Conservation (phyloP, 2,113 vertebrate genomes). For the Menidia beryllina region DNA sequence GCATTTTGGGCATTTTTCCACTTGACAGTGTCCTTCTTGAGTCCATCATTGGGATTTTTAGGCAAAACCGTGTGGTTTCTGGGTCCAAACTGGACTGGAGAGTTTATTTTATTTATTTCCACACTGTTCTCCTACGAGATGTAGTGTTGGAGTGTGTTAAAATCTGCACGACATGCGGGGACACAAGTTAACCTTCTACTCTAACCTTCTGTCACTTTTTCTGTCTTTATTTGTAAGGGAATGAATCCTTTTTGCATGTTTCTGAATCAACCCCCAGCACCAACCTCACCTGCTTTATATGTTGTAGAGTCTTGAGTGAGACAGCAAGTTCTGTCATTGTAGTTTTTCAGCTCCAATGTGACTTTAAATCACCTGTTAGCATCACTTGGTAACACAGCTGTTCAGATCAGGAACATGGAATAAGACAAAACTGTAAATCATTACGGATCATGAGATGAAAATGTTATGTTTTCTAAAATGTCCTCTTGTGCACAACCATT, state of each 20-base stretch:
- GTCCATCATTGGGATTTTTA: neutral
- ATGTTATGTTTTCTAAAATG: conserved; percentile 3
- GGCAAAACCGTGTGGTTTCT: neutral
- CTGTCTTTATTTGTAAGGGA: too few species aligned
- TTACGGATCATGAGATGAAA: neutral
- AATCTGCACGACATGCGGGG: conserved; percentile 9
- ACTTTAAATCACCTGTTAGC: neutral
- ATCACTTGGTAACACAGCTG: neutral
- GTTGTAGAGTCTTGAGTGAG: neutral
- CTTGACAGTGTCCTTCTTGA: neutral
- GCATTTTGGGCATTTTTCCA: neutral
- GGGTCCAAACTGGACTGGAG: neutral
- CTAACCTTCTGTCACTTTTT: neutral
- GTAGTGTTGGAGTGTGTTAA: conserved; percentile 15
- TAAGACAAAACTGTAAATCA: conserved; percentile 15
- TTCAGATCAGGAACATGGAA: neutral
- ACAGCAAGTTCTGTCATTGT: neutral
- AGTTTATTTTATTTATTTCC: conserved; percentile 16
- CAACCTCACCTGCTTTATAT: too few species aligned
- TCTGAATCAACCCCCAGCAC: too few species aligned
- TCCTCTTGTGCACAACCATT: neutral
- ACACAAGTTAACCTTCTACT: conserved; percentile 20
- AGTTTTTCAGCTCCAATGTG: too few species aligned
- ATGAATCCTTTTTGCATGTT: too few species aligned
- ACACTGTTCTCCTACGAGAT: conserved; percentile 31